Base-by-base conservation (phyloP, 2,113 vertebrate species). In the Euleptes europaea region DNA sequence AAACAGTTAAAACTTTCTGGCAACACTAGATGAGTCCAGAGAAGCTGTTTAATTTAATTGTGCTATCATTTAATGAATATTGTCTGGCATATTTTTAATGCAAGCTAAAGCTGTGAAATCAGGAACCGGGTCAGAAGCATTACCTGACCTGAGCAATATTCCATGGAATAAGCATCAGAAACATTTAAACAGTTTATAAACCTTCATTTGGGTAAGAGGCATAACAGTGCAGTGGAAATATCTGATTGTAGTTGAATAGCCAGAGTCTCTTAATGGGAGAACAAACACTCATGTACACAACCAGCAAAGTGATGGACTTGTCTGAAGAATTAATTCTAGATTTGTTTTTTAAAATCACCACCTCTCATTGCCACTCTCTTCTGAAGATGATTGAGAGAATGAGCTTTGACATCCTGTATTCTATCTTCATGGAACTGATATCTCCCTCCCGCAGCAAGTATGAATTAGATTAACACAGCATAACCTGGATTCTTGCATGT, bases 401-500 rank as follows among this genome's bases (percentile, higher is more conserved):
- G 87, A 92, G 84, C 88, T 94, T 80, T 91, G 88, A 85, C 91
- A 81, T 74, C 83, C 83, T 90, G 85, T 89, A 84, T 91, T 92
- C 88, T 91, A 94, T 95, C 95, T 95, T 92, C 31, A 86, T 94
- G 90, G 93, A 94, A 87, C 86, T 88, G 17, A 84, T 92, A 88
- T 92, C 74, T 91, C 92, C 90, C 90, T 94, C 93, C 90, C 78
- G 84, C 93, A 90, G 14, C 51, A 54, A 95, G 94, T 94, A 93
- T 85, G 91, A 94, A 96, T 96, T 93, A 96, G 91, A 88, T 84
- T 63, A 90, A 91, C 91, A 88, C 94, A 91, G 91, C 88, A 90
- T 94, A 95, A 94, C 93, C 89, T 90, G 88, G 90, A 95, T 94
- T 96, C 81, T 96, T 96, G 94, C 95, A 94, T 96, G 93, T 95